These are phyloP conservation scores for Calliphora vomitoria DNA, from an alignment of 2,888 invertebrate species.

Conservation along the genomic window DNA sequence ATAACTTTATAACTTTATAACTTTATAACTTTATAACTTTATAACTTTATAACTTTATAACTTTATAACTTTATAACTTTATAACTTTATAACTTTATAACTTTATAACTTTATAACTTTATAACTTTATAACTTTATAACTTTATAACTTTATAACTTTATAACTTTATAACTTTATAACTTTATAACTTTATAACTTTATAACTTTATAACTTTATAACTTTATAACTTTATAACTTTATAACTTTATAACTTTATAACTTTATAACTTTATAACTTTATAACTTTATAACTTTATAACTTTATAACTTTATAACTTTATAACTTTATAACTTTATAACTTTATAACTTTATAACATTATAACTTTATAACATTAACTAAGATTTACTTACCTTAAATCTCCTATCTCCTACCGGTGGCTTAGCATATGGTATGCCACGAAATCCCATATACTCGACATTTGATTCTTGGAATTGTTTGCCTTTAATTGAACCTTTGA, in stretches of 20 bases:
- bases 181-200: not conserved
- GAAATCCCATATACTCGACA: constrained; percentile 74
- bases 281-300: too few species aligned
- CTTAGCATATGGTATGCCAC: constrained; percentile 79
- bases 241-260: too few species aligned
- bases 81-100: not conserved
- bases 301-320: too few species aligned
- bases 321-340: too few species aligned
- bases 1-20: not conserved
- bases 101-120: not conserved
- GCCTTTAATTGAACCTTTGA: constrained; percentile 55
- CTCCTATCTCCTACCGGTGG: constrained; percentile 83
- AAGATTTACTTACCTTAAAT: constrained; percentile 75
- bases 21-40: not conserved
- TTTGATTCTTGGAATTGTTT: constrained; percentile 62
- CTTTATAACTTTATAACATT: too few species aligned
- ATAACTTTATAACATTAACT: not conserved
- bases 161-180: not conserved
- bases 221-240: too few species aligned
- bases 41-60: not conserved
- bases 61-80: not conserved
- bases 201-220: too few species aligned
- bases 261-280: too few species aligned
- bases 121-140: not conserved
- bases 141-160: not conserved